Evolutionary conservation across 1,140 invertebrate genomes (phyloP), one percentile per base, ranked within the genome.

Genomic region (Diabrotica undecimpunctata): DNA sequence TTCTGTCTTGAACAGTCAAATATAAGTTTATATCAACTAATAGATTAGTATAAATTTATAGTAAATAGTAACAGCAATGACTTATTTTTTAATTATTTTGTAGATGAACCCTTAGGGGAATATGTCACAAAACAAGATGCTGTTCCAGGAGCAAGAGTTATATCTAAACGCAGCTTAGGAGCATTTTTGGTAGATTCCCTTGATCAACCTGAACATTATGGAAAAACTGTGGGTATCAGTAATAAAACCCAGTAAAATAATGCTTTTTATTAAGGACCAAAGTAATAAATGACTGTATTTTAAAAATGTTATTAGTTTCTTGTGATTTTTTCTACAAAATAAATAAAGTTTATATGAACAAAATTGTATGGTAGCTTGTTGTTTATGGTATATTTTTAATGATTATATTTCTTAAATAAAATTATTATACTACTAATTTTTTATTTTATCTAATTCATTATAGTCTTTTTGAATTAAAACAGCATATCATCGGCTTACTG

Each of bases 121-220:
- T 85, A 86, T 62, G 75, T 79, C 51, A 73, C 86, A 7, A 84
- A 86, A 70, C 79, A 84, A 46, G 83, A 87, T 60, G 82, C 83
- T 56, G 83, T 83, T 5, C 86, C 88, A 5, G 89, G 88, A 5
- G 89, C 88, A 12, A 82, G 86, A 7, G 75, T 80, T 41, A 85
- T 93, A 39, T 90, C 90, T 1, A 93, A 92, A 69, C 79, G 86
- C 75, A 88, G 91, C 76, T 81, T 94, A 46, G 91, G 86, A 5
- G 81, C 83, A 66, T 92, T 94, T 77, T 82, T 94, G 62, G 83
- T 94, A 0, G 87, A 92, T 57, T 82, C 84, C 52, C 79, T 94
- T 35, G 76, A 79, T 37, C 81, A 88, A 65, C 79, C 87, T 4
- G 86, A 91, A 69, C 85, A 90, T 78, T 87, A 88, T 76, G 82